Evolutionary conservation across 2,888 invertebrate genomes (phyloP), one percentile per base, ranked within the genome.

Genomic region (Crematogaster levior): DNA sequence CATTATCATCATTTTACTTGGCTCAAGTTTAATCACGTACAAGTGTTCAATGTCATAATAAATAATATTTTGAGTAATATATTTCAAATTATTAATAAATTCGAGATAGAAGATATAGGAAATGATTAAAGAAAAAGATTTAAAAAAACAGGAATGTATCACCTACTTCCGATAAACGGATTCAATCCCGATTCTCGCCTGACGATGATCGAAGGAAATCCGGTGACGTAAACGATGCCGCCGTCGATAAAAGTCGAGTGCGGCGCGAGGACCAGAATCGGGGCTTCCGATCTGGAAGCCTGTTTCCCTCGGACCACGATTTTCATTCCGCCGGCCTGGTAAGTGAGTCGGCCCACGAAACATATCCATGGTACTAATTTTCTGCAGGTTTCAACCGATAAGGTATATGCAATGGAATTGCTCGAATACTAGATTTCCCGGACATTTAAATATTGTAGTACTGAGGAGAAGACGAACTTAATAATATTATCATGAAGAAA

Each of bases 161-260:
- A 96, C 97, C 95, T 97, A 98, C 98, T 98, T 96, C 98, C 98
- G 94, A 98, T 97, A 93, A 97, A 97, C 91, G 97, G 97, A 94
- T 97, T 97, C 94, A 96, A 96, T 87, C 96, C 96, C 94, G 97
- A 97, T 93, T 97, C 97, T 91, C 97, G 96, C 93, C 98, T 96
- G 87, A 97, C 97, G 94, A 98, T 98, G 93, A 97, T 97, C 18
- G 97, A 97, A 10, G 98, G 97, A 95, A 97, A 97, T 93, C 96
- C 97, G 81, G 97, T 97, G 89, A 97, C 96, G 94, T 98, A 97
- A 92, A 98, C 97, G 90, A 97, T 97, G 91, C 98, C 97, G 91
- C 97, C 97, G 95, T 98, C 98, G 92, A 98, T 96, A 95, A 97
- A 98, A 7, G 98, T 97, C 81, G 98, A 98, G 95, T 98, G 98